A percentile compares a stretch with the other conserved stretches of the same genome.
Evolutionary conservation across 2,113 vertebrate genomes (phyloP).

Genomic region (Psephotus haematonotus): DNA sequence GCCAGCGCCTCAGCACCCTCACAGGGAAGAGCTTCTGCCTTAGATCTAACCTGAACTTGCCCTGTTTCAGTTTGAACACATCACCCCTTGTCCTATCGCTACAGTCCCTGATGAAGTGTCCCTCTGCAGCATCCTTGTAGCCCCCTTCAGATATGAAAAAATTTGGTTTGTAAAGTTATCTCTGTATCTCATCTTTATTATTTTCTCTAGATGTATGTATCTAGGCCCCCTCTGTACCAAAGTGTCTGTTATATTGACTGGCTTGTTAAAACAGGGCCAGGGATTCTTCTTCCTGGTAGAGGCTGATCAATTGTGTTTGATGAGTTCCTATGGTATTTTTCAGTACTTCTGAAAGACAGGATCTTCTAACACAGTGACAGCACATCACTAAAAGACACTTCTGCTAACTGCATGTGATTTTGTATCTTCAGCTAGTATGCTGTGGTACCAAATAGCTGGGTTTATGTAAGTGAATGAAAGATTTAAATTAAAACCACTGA

Average conservation of each 20-base stretch:
- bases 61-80: not conserved
- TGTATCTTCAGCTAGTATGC: not conserved
- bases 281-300: not conserved
- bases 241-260: not conserved
- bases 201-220: not conserved
- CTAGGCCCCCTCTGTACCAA: not conserved
- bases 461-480: not conserved
- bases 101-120: not conserved
- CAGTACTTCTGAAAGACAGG: not conserved
- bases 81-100: not conserved
- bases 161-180: not conserved
- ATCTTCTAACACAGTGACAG: not conserved
- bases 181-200: not conserved
- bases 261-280: not conserved
- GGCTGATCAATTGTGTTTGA: not conserved
- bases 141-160: not conserved
- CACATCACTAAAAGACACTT: not conserved
- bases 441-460: not conserved
- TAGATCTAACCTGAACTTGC: not conserved
- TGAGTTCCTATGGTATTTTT: not conserved
- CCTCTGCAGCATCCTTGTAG: not conserved
- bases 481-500: not conserved
- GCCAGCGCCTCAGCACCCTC: no score
- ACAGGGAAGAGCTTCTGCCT: not conserved
- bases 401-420: not conserved